Percentiles rank a stretch among this genome's conserved stretches.
Conservation (phyloP, 2,888 invertebrate genomes). For the Mactromeris polynyma region DNA sequence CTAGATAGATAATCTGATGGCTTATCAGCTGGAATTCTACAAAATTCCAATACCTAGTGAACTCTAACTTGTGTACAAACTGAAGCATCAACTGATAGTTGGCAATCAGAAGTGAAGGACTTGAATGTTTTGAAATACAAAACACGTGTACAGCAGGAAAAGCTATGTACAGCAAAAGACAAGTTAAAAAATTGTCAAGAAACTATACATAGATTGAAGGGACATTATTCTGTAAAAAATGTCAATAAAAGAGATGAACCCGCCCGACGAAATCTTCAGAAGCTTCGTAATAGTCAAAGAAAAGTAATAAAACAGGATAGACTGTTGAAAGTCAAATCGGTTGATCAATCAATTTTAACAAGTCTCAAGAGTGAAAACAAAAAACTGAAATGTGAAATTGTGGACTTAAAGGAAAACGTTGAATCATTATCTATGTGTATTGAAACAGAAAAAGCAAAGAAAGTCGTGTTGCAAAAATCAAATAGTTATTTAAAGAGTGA, state of each 20-base stretch:
- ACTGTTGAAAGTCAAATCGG: background rate
- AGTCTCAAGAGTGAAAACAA: background rate
- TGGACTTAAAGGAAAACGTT: background rate
- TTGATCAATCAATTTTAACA: background rate
- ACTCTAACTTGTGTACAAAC: too few relatives aligned
- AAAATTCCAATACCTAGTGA: too few relatives aligned
- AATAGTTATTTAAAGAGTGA: slow-evolving; percentile 13
- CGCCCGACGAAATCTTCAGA: background rate
- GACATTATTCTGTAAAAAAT: slow-evolving; percentile 33
- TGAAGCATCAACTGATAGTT: too few relatives aligned
- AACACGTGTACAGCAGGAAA: too few relatives aligned
- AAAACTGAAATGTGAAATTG: background rate
- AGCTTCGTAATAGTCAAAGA: background rate
- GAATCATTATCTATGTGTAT: too few relatives aligned
- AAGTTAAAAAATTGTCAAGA: too few relatives aligned
- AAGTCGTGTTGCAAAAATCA: slow-evolving; percentile 13
- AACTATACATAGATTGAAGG: background rate
- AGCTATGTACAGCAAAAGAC: too few relatives aligned
- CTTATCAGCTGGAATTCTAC: too few relatives aligned
- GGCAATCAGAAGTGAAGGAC: too few relatives aligned
- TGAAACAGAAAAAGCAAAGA: background rate
- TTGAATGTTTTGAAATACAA: too few relatives aligned
- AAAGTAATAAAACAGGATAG: background rate
- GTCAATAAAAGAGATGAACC: slow-evolving; percentile 19
- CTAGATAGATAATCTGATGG: too few relatives aligned